These are phyloP conservation scores for Lobophora halterata DNA, from an alignment of 2,888 invertebrate species.

Conservation along the genomic window DNA sequence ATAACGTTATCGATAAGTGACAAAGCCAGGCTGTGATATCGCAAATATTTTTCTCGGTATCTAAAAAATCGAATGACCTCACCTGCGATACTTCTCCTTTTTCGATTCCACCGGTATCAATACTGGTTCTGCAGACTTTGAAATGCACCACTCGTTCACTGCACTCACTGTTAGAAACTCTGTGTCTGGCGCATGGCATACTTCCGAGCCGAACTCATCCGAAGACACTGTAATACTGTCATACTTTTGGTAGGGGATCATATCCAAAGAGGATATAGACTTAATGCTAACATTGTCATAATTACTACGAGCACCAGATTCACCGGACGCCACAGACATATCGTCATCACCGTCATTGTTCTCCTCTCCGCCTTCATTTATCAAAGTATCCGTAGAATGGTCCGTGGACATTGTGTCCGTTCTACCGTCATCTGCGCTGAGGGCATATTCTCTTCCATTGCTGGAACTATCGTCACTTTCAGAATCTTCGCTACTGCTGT, in stretches of 20 bases:
- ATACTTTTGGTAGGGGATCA: slow-evolving; percentile 75
- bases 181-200: slow-evolving; percentile 71
- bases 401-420: slow-evolving; percentile 67
- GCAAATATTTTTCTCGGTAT: slow-evolving; percentile 58
- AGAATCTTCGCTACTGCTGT: slow-evolving; percentile 52
- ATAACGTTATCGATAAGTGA: slow-evolving; percentile 61
- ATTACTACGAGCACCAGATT: slow-evolving; percentile 64
- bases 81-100: slow-evolving; percentile 79
- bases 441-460: slow-evolving; percentile 56
- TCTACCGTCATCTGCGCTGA: slow-evolving; percentile 62
- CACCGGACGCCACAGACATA: slow-evolving; percentile 56
- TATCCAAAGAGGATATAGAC: slow-evolving; percentile 73
- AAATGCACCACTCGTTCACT: slow-evolving; percentile 77
- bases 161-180: slow-evolving; percentile 76
- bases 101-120: slow-evolving; percentile 71
- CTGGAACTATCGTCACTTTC: slow-evolving; percentile 57
- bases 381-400: slow-evolving; percentile 72
- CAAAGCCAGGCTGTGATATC: slow-evolving; percentile 60
- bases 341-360: slow-evolving; percentile 63
- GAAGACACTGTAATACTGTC: slow-evolving; percentile 77
- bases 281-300: slow-evolving; percentile 78
- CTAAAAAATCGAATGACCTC: slow-evolving; percentile 57
- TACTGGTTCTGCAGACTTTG: slow-evolving; percentile 66
- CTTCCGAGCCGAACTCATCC: slow-evolving; percentile 76
- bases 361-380: slow-evolving; percentile 63